Base-by-base conservation (phyloP, 2,797 vertebrate genomes). In the Bradypodion pumilum region DNA sequence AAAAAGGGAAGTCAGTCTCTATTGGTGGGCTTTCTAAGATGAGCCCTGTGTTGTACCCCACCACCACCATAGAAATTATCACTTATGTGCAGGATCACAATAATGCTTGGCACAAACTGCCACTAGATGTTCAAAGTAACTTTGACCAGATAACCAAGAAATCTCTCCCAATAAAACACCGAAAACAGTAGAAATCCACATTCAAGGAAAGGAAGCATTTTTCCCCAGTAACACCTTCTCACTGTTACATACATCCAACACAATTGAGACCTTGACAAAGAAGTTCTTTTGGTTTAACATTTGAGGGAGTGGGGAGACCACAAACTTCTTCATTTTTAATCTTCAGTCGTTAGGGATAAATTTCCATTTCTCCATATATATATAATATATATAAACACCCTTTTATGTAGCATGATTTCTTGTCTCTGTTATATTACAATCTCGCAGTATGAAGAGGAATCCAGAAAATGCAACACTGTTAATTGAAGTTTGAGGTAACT, bases 401-500 rank as follows among this genome's bases (percentile, higher is more conserved):
- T 76, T 91, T 91, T 81, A 78, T 88, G 83, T 91, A 90, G 86
- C 94, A 95, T 94, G 94, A 93, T 93, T 94, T 92, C 94, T 40
- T 94, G 92, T 94, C 85, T 85, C 90, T 82, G 90, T 88, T 56
- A 49, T 89, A 90, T 89, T 85, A 86, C 78, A 91, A 92, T 92
- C 94, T 92, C 86, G 92, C 92, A 89, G 91, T 91, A 91, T 89
- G 89, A 86, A 93, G 92, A 88, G 94, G 94, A 93, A 91, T 91
- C 93, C 94, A 94, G 95, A 95, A 92, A 95, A 92, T 95, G 94
- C 91, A 96, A 97, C 95, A 96, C 94, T 95, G 94, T 95, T 96
- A 95, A 93, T 87, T 93, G 95, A 96, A 95, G 89, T 95, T 96
- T 97, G 97, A 98, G 97, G 97, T 97, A 97, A 98, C 91, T 95